Evolutionary conservation across 2,888 invertebrate species (phyloP), one percentile per base, ranked within the genome.

Genomic region (Lasioglossum zephyrum): DNA sequence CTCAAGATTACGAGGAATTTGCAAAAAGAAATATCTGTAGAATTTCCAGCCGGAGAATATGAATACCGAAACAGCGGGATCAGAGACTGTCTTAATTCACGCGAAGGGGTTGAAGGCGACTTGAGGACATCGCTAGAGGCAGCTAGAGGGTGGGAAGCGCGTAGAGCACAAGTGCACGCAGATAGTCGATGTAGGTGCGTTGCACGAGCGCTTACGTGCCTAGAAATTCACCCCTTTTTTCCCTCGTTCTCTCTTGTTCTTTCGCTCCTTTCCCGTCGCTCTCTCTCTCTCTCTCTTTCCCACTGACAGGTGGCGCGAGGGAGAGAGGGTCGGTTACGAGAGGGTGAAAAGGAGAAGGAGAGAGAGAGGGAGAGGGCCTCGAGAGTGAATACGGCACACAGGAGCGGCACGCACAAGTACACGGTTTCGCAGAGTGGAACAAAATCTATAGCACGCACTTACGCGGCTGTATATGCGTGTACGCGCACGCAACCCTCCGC

Each of bases 331-430:
- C 3, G n/a, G 57, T 49, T n/a, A 63, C 31, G 79, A 63, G 76
- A 53, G 60, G 60, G 60, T 60, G 26, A 26, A 60, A 26, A 60
- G 4, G n/a, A 57, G 57, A n/a, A 9, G 6, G 57, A 69, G 60
- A 47, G 75, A 47, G 75, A 44, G 36, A 72, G 1, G 60, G 76
- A 82, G 87, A 73, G 77, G 82, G 75, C 76, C 92, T 92, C 91
- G 90, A 92, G 91, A 93, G 92, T 92, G 93, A 93, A 93, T 93
- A 92, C 93, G 92, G 92, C 92, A 92, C 92, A 94, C 93, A 77
- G 81, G 81, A 76, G 74, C 76, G 78, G 92, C 86, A 85, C 88
- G 84, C 92, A 93, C 93, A 93, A 94, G 93, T 93, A 93, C 93
- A 91, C 92, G 80, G 86, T 89, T 87, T 87, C 87, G 85, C 83